Evolutionary conservation across 2,113 vertebrate genomes (phyloP).

Genomic region (Protobothrops mucrosquamatus): DNA sequence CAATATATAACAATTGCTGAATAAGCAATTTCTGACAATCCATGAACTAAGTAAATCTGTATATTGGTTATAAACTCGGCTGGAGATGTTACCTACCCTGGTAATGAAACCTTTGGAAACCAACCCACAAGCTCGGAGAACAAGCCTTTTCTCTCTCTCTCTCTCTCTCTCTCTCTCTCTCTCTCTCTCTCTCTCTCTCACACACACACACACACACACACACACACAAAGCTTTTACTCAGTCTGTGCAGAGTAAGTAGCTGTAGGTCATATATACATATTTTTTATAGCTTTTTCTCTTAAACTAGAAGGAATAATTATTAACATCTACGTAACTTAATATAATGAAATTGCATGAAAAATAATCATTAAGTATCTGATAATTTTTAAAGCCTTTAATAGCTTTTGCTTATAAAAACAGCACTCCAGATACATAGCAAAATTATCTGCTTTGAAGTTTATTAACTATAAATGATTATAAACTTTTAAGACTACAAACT

Average conservation of each 20-base stretch:
- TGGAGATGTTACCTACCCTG: no score
- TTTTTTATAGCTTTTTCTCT: constrained; percentile 35
- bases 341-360: not conserved
- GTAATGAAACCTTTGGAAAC: no score
- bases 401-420: not conserved
- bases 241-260: constrained; percentile 24
- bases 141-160: constrained; percentile 6
- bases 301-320: constrained; percentile 4
- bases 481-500: constrained; percentile 14
- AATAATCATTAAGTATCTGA: not conserved
- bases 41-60: constrained; percentile 61
- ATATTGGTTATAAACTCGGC: constrained; percentile 47
- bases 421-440: not conserved
- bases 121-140: constrained; percentile 40
- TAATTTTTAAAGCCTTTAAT: not conserved
- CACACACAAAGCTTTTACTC: constrained; percentile 48
- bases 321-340: not conserved
- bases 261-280: not conserved
- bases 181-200: no score
- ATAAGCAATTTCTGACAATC: constrained; percentile 68
- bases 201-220: no score
- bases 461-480: constrained; percentile 24
- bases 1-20: constrained; percentile 70
- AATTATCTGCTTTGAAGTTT: constrained; percentile 22
- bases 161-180: no score